Evolutionary conservation across 2,113 vertebrate species (phyloP).

Genomic region (Colinus virginianus): DNA sequence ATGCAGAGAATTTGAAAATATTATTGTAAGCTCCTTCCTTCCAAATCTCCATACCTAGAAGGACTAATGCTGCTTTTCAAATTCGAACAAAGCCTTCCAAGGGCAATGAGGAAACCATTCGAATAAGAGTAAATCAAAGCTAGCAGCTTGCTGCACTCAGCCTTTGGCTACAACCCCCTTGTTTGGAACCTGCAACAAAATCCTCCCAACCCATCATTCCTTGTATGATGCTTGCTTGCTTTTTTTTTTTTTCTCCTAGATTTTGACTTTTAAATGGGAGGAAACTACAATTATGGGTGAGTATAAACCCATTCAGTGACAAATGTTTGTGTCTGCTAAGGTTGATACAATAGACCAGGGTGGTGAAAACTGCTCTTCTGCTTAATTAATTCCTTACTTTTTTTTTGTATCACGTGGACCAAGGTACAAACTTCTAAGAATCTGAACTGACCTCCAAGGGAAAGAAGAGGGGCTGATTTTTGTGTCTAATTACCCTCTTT

Average conservation of each 20-base stretch:
- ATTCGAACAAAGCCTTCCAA: background rate
- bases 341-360: background rate
- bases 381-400: background rate
- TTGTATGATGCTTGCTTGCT: background rate
- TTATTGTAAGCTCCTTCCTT: background rate
- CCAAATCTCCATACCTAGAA: background rate
- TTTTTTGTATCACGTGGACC: background rate
- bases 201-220: background rate
- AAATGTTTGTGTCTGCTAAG: background rate
- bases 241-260: background rate
- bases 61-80: background rate
- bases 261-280: background rate
- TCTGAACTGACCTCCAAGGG: background rate
- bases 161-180: background rate
- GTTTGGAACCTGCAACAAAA: background rate
- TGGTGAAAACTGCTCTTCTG: background rate
- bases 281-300: background rate
- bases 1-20: background rate
- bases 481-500: background rate
- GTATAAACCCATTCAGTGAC: background rate
- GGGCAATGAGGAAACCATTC: background rate
- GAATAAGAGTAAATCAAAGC: background rate
- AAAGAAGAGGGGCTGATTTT: background rate
- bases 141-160: background rate
- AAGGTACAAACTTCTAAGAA: background rate